Evolutionary conservation across 1,140 invertebrate species (phyloP).

Genomic region (Solenopsis fugax): DNA sequence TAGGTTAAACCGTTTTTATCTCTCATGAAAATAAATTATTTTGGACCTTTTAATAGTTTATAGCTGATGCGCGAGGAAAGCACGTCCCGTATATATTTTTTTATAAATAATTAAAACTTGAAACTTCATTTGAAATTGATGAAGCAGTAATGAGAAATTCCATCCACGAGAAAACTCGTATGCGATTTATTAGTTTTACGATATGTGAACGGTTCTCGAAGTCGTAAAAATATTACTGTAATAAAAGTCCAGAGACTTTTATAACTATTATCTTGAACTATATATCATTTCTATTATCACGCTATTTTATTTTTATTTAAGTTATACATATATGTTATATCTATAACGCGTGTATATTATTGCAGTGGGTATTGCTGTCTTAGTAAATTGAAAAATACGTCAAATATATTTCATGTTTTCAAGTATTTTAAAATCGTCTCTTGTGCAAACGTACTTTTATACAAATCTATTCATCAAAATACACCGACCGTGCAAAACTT

Average conservation of each 20-base stretch:
- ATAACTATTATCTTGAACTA: neutral
- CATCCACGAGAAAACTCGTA: neutral
- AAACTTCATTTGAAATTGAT: conserved; percentile 22
- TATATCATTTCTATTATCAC: neutral
- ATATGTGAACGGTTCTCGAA: neutral
- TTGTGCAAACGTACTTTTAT: neutral
- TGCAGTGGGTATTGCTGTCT: too few relatives aligned
- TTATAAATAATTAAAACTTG: conserved; percentile 7
- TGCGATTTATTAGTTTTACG: conserved; percentile 25
- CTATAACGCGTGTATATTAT: neutral
- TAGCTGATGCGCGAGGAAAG: neutral
- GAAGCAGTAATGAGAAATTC: neutral
- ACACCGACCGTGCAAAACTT: neutral
- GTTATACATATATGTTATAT: neutral
- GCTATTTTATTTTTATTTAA: conserved; percentile 11
- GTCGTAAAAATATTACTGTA: conserved; percentile 22
- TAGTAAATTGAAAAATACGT: neutral
- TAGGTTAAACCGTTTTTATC: neutral
- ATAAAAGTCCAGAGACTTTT: neutral
- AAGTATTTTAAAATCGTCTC: neutral
- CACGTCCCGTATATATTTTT: neutral
- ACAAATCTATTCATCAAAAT: neutral
- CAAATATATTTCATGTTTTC: neutral
- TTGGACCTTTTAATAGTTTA: conserved; percentile 5
- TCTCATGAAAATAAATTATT: neutral